Evolutionary conservation across 2,888 invertebrate genomes (phyloP).

Genomic region (Cartodere bifasciata): DNA sequence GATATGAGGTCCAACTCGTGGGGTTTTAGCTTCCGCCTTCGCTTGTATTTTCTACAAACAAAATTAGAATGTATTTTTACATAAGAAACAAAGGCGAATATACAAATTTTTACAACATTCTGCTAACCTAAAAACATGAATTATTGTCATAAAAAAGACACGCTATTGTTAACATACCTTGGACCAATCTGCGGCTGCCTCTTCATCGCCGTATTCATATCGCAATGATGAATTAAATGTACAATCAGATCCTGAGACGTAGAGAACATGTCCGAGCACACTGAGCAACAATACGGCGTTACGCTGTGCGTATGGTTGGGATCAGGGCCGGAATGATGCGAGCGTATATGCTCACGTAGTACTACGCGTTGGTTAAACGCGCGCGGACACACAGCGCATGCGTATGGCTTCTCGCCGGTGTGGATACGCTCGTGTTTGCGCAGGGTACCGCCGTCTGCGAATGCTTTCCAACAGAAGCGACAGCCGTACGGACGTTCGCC

Average conservation of each 20-base stretch:
- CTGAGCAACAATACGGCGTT: constrained; percentile 60
- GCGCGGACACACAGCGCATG: constrained; percentile 74
- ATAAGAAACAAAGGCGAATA: too few species aligned
- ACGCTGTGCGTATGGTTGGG: constrained; percentile 48
- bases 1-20: constrained; percentile 42
- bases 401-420: constrained; percentile 77
- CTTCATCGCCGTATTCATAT: constrained; percentile 71
- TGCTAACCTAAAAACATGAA: too few species aligned
- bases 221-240: constrained; percentile 75
- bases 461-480: constrained; percentile 79
- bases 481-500: constrained; percentile 77
- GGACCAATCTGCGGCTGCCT: constrained; percentile 61
- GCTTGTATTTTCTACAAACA: constrained; percentile 71
- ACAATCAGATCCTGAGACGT: constrained; percentile 66
- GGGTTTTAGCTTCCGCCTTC: constrained; percentile 61
- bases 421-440: constrained; percentile 78
- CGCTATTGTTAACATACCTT: too few species aligned
- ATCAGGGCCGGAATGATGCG: constrained; percentile 75
- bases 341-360: constrained; percentile 69
- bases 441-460: constrained; percentile 76
- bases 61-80: too few species aligned
- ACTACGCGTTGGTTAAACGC: constrained; percentile 83
- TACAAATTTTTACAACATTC: too few species aligned
- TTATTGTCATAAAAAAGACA: too few species aligned
- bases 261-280: constrained; percentile 57